These are phyloP conservation scores for Bhutanitis thaidina DNA, from an alignment of 2,888 invertebrate species.

Conservation along the genomic window DNA sequence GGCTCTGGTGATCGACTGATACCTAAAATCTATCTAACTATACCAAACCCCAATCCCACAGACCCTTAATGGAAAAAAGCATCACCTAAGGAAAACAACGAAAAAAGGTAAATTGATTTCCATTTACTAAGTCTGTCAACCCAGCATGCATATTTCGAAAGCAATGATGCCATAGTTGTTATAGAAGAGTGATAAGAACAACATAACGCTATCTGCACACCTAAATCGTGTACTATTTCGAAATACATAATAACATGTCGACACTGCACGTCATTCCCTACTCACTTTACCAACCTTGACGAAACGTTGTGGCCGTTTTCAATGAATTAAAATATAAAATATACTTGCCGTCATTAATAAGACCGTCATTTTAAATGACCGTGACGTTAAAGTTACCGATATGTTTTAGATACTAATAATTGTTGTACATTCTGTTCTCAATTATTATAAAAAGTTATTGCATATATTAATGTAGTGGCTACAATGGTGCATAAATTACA, in stretches of 20 bases:
- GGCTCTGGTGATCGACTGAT: too few relatives aligned
- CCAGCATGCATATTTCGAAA: neutral
- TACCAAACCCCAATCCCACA: too few relatives aligned
- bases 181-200: conserved; percentile 8
- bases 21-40: too few relatives aligned
- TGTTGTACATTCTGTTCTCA: neutral
- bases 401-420: neutral
- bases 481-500: conserved; percentile 54
- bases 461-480: conserved; percentile 11
- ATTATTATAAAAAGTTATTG: neutral
- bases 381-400: neutral
- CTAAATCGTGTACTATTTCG: neutral
- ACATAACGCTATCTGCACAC: neutral
- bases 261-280: neutral
- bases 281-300: neutral
- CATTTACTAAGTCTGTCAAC: too few relatives aligned
- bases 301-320: neutral
- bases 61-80: too few relatives aligned
- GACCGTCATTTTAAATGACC: neutral
- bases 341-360: neutral
- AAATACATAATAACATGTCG: neutral
- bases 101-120: too few relatives aligned
- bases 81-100: too few relatives aligned
- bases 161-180: neutral
- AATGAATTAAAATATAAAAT: neutral